phyloP scores from a whole-genome alignment of 2,888 invertebrate genomes.

The Aphidius colemani region DNA sequence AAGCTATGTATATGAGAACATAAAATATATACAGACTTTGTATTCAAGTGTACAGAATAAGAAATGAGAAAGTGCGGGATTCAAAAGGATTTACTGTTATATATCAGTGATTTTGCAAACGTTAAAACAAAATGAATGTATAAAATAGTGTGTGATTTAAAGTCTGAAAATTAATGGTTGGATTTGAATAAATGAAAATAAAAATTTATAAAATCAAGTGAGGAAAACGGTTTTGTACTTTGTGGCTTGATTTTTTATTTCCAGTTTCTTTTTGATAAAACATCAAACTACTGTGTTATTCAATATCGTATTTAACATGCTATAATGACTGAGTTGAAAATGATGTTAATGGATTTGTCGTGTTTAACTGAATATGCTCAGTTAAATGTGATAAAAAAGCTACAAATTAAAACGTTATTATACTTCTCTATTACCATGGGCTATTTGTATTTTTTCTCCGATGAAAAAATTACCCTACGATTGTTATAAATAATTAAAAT shows the following conservation, averaged over 20 bases:
- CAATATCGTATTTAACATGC: not conserved
- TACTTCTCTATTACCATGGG: too few relatives aligned
- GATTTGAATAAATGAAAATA: too few relatives aligned
- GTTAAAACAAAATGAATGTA: not conserved
- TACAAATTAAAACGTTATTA: too few relatives aligned
- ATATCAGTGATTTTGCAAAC: not conserved
- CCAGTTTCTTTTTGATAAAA: not conserved
- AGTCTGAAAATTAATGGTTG: too few relatives aligned
- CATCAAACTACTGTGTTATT: not conserved
- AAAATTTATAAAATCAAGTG: too few relatives aligned
- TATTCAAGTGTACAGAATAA: slow-evolving; percentile 1
- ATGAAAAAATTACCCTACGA: too few relatives aligned
- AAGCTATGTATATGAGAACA: not conserved
- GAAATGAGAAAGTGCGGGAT: not conserved
- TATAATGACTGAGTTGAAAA: not conserved
- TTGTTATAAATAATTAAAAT: too few relatives aligned
- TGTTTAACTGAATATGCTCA: slow-evolving; percentile 1
- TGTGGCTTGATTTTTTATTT: too few relatives aligned
- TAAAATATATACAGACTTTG: not conserved
- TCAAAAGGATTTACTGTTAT: not conserved
- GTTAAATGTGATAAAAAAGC: too few relatives aligned
- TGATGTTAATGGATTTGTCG: slow-evolving; percentile 13
- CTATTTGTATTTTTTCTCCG: too few relatives aligned
- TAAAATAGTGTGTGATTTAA: too few relatives aligned
- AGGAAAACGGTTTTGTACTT: too few relatives aligned